phyloP scores from a whole-genome alignment of 2,113 vertebrate genomes.

The Solenodon paradoxus region DNA sequence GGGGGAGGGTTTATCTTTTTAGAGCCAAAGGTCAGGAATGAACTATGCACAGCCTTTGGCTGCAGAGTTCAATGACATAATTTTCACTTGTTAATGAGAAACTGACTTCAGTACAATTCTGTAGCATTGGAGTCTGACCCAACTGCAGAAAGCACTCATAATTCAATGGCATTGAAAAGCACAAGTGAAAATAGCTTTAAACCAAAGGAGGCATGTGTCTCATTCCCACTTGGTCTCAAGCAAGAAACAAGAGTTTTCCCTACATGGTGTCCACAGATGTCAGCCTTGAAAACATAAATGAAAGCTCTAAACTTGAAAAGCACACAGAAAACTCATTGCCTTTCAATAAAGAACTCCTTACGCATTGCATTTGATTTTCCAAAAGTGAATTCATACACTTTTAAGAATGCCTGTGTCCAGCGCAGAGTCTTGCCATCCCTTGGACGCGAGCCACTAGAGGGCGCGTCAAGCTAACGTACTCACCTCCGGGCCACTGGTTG shows the following conservation, averaged over 20 bases:
- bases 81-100: background rate
- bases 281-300: background rate
- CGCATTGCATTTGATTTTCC: background rate
- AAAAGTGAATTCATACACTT: background rate
- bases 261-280: background rate
- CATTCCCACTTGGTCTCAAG: background rate
- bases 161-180: background rate
- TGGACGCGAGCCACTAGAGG: background rate
- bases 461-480: background rate
- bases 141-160: background rate
- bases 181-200: background rate
- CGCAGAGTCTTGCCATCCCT: no score
- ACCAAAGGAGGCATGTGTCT: background rate
- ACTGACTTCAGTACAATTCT: background rate
- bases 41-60: background rate
- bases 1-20: background rate
- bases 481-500: rapidly evolving
- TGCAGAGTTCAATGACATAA: background rate
- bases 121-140: background rate
- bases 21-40: background rate
- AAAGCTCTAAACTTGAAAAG: background rate
- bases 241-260: background rate
- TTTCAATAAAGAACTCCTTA: background rate
- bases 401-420: background rate
- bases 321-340: background rate